Conservation (phyloP, 2,797 vertebrate species). For the Neosilurus mollespiculum region DNA sequence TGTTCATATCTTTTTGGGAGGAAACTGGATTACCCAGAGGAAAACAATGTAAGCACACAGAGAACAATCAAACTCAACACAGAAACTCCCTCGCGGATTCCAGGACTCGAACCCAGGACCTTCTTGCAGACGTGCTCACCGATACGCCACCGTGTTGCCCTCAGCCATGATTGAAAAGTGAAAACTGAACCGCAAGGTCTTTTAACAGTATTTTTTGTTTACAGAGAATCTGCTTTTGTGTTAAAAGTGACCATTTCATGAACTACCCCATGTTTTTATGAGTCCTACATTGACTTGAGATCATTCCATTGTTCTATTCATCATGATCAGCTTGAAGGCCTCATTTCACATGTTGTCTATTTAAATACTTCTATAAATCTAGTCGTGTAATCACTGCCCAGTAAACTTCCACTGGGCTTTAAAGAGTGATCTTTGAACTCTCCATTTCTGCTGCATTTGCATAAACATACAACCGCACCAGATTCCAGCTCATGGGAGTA, state of each 20-base stretch:
- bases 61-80: too few species aligned
- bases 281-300: background rate
- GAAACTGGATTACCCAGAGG: too few species aligned
- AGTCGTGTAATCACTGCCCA: slow-evolving; percentile 4
- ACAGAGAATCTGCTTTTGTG: background rate
- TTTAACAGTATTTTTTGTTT: background rate
- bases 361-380: slow-evolving; percentile 15
- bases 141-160: too few species aligned
- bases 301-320: background rate
- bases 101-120: too few species aligned
- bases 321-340: background rate
- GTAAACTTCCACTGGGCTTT: slow-evolving; percentile 65
- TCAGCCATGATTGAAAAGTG: background rate
- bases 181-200: background rate
- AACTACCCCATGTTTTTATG: background rate
- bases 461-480: slow-evolving; percentile 64
- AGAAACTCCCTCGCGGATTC: too few species aligned
- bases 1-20: too few species aligned
- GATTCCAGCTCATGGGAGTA: slow-evolving; percentile 56
- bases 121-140: too few species aligned
- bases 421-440: slow-evolving; percentile 42
- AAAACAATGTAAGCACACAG: too few species aligned
- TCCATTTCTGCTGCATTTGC: slow-evolving; percentile 56
- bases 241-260: background rate
- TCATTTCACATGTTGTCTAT: slow-evolving; percentile 2